phyloP scores from a whole-genome alignment of 2,113 vertebrate species.

The Catharus bicknelli region DNA sequence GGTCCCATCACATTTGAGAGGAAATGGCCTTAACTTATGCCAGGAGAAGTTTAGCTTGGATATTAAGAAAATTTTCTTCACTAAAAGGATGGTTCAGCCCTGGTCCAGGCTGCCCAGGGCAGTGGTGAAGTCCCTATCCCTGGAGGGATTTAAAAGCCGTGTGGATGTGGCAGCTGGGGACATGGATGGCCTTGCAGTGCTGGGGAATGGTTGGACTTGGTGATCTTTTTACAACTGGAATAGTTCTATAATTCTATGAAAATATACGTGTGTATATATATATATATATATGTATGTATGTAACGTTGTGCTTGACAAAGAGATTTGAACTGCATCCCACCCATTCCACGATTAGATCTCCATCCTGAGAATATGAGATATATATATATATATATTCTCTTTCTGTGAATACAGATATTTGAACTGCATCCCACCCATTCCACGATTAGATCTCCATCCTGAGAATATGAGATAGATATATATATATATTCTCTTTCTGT shows the following conservation, averaged over 20 bases:
- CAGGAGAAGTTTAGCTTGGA: not conserved
- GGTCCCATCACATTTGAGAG: not conserved
- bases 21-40: not conserved
- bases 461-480: not conserved
- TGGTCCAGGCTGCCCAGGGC: not conserved
- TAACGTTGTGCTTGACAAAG: not conserved
- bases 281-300: fast-evolving
- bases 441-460: conserved; percentile 4
- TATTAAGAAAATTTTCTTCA: not conserved
- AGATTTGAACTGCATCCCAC: conserved; percentile 44
- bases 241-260: not conserved
- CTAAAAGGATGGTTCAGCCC: not conserved
- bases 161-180: not conserved
- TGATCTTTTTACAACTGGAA: not conserved
- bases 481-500: not conserved
- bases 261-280: fast-evolving
- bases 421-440: no score
- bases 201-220: not conserved
- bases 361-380: not conserved
- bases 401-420: no score
- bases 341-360: conserved; percentile 29
- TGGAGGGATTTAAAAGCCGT: not conserved
- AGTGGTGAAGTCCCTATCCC: not conserved
- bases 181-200: not conserved
- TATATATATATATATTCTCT: not conserved